Conservation (phyloP, 2,113 vertebrate species). For the Spizaetus ornatus region DNA sequence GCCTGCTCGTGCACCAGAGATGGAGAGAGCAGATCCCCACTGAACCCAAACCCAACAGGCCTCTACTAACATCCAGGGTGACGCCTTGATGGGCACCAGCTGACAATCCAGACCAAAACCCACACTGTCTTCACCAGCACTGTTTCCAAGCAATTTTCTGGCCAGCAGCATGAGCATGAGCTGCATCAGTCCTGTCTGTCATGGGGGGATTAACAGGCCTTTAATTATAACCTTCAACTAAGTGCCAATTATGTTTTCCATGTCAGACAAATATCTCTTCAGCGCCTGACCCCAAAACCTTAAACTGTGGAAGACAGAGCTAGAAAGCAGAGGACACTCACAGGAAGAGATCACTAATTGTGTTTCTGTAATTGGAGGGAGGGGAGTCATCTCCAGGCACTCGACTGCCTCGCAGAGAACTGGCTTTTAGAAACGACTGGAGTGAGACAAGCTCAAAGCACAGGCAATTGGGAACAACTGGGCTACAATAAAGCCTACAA, state of each 20-base stretch:
- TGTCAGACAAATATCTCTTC: background rate
- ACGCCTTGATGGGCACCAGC: background rate
- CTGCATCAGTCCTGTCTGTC: background rate
- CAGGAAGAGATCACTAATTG: background rate
- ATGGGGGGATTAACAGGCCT: background rate
- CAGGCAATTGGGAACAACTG: background rate
- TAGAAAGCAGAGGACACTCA: background rate
- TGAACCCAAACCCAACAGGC: rapidly evolving
- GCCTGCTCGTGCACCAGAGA: rapidly evolving
- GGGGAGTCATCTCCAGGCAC: background rate
- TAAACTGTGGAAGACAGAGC: background rate
- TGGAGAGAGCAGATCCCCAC: background rate
- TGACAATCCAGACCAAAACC: background rate
- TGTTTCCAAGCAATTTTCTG: background rate
- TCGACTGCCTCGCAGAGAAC: rapidly evolving
- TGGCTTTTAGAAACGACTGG: rapidly evolving
- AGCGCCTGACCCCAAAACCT: background rate
- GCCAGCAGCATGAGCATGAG: background rate
- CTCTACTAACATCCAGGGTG: background rate
- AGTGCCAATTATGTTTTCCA: background rate
- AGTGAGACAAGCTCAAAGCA: background rate
- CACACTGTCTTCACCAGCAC: rapidly evolving
- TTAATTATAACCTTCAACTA: background rate
- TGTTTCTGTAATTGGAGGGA: background rate
- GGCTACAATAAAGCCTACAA: background rate